These are phyloP conservation scores for Phyllotreta striolata DNA, from an alignment of 2,888 invertebrate species.

Conservation along the genomic window DNA sequence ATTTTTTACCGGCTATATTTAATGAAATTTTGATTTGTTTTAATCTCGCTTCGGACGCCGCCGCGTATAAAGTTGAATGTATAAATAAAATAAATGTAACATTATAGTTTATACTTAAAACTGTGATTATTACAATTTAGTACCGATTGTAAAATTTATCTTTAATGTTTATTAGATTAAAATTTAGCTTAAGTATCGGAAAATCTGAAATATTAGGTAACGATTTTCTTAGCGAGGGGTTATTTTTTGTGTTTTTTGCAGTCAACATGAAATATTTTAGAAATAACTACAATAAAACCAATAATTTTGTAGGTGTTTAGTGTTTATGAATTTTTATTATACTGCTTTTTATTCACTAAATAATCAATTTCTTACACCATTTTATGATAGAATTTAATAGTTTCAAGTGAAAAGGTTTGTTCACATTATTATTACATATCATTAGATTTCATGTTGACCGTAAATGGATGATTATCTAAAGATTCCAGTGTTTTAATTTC, in stretches of 20 bases:
- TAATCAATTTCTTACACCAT: neutral
- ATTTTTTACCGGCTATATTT: slow-evolving; percentile 1
- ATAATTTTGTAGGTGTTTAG: neutral
- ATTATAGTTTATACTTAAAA: slow-evolving; percentile 51
- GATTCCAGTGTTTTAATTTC: neutral
- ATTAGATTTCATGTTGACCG: no score
- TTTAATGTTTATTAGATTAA: slow-evolving; percentile 36
- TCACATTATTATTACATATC: no score
- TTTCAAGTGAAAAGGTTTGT: no score
- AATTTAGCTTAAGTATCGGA: slow-evolving; percentile 23
- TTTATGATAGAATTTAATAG: no score
- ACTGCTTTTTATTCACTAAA: slow-evolving; percentile 1
- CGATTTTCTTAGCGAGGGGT: slow-evolving; percentile 19
- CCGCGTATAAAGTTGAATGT: slow-evolving; percentile 25
- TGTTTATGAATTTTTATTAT: neutral
- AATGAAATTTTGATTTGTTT: neutral
- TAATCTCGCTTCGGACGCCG: neutral
- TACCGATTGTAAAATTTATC: slow-evolving; percentile 46
- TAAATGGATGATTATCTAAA: no score
- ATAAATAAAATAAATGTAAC: slow-evolving; percentile 38
- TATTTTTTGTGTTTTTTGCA: slow-evolving; percentile 20
- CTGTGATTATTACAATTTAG: slow-evolving; percentile 55
- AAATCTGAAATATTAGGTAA: slow-evolving; percentile 19
- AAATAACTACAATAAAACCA: neutral
- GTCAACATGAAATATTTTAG: slow-evolving; percentile 40